Evolutionary conservation across 2,113 vertebrate genomes (phyloP), one percentile per base, ranked within the genome.

Genomic region (Macheiramphus alcinus): DNA sequence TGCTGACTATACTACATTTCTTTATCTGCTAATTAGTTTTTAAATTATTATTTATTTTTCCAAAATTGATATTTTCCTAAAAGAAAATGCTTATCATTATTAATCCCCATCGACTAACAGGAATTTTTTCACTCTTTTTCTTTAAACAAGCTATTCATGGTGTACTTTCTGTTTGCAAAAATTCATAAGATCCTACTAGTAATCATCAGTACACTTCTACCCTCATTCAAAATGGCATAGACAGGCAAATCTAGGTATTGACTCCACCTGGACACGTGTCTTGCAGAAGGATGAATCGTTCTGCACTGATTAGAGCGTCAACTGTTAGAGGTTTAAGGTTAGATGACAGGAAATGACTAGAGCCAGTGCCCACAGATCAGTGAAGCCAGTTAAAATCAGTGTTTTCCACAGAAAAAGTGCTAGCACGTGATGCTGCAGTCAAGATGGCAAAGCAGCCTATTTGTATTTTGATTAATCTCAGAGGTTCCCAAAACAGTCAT

Each of bases 81-180:
- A 53, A 58, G 6, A 48, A 53, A 70, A 20, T 36, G 2, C 2
- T 31, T 53, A 36, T 13, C 0, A 16, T 43, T 53, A 10, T n/a
- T 68, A 34, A 68, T 66, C 4, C 18, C 7, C 1, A 4, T 62
- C n/a, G 4, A 19, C 22, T 52, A 20, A 5, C 1, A 6, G 6
- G 42, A 50, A 6, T 4, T 53, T 48, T 63, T 58, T 31, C 3
- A 7, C 15, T 45, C 1, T 58, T 91, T 83, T 84, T 21, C 20
- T 50, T 90, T 52, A 78, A 78, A 45, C 2, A 38, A 71, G 15
- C 7, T 20, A 5, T 4, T 62, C 5, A 9, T 19, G 6, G 5
- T 26, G 12, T 42, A 16, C 38, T 61, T 84, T 56, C 70, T 11
- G 2, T 34, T 25, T 52, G 25, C 9, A 50, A 62, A 67, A 48